These are phyloP conservation scores for Apis florea DNA, from an alignment of 1,140 invertebrate species.

Conservation along the genomic window DNA sequence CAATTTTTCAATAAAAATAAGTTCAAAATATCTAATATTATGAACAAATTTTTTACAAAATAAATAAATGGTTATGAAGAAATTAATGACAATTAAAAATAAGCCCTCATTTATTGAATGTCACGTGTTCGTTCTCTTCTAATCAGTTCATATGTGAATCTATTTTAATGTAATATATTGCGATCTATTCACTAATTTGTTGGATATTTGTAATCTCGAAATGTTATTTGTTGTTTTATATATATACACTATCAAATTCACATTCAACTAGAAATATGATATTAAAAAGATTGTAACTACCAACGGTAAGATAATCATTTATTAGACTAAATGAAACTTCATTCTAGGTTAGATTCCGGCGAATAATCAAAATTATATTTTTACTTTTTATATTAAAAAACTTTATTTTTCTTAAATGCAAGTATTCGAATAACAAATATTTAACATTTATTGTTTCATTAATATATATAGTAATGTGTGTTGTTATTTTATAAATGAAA, in stretches of 20 bases:
- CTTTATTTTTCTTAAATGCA: not conserved
- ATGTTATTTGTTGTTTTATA: constrained; percentile 26
- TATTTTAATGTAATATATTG: constrained; percentile 30
- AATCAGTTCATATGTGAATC: constrained; percentile 22
- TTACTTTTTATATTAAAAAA: not conserved
- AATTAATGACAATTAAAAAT: not conserved
- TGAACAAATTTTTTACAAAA: not conserved
- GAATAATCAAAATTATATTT: constrained; percentile 5
- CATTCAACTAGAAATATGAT: constrained; percentile 22
- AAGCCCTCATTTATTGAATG: not conserved
- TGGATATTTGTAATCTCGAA: constrained; percentile 17
- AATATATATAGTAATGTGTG: too few relatives aligned
- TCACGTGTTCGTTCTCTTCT: constrained; percentile 37
- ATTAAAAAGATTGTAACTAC: not conserved
- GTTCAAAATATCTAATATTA: not conserved
- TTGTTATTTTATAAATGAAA: not conserved
- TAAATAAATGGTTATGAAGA: not conserved
- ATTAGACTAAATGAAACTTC: not conserved
- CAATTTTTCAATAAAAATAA: not conserved
- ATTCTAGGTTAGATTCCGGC: constrained; percentile 41
- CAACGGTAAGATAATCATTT: constrained; percentile 20
- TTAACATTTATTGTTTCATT: not conserved
- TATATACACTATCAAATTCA: not conserved
- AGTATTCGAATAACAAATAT: not conserved
- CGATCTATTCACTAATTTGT: constrained; percentile 22